Evolutionary conservation across 2,797 vertebrate genomes (phyloP).

Genomic region (Schizopygopsis pylzovi): DNA sequence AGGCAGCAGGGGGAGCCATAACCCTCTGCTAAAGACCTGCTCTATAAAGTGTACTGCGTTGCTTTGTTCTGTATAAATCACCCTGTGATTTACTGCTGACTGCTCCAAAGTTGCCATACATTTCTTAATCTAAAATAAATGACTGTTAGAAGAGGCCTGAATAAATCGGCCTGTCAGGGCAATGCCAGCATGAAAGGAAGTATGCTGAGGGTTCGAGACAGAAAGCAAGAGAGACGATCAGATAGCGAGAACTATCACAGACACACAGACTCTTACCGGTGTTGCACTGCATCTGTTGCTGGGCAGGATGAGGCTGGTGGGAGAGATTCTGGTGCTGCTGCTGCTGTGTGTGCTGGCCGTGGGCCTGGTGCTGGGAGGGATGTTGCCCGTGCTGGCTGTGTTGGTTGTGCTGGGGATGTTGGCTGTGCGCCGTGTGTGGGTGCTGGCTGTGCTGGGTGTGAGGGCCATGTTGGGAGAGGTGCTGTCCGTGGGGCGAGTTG

Average conservation of each 20-base stretch:
- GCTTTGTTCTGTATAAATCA: conserved; percentile 78
- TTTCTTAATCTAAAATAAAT: conserved; percentile 60
- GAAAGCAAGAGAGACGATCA: not conserved
- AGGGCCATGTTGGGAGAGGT: conserved; percentile 67
- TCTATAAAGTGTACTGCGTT: conserved; percentile 53
- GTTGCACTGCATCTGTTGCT: conserved; percentile 90
- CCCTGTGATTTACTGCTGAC: conserved; percentile 67
- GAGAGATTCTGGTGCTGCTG: conserved; percentile 86
- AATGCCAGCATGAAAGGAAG: conserved; percentile 37
- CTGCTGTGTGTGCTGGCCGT: conserved; percentile 57
- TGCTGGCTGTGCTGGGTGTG: conserved; percentile 64
- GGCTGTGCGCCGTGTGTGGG: conserved; percentile 65
- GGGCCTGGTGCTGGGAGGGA: conserved; percentile 77
- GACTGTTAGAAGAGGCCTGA: conserved; percentile 47
- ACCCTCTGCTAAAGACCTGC: conserved; percentile 57
- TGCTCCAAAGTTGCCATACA: conserved; percentile 58
- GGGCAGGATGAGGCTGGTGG: conserved; percentile 83
- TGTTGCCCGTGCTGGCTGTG: conserved; percentile 80
- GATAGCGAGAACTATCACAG: conserved; percentile 9
- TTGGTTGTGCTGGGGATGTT: conserved; percentile 67
- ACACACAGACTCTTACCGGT: conserved; percentile 79
- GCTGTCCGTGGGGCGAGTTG: conserved; percentile 68
- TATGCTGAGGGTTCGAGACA: not conserved
- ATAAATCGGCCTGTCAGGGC: conserved; percentile 50
- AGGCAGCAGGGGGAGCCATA: conserved; percentile 74